Base-by-base conservation (phyloP, 2,113 vertebrate species). In the Eretmochelys imbricata region DNA sequence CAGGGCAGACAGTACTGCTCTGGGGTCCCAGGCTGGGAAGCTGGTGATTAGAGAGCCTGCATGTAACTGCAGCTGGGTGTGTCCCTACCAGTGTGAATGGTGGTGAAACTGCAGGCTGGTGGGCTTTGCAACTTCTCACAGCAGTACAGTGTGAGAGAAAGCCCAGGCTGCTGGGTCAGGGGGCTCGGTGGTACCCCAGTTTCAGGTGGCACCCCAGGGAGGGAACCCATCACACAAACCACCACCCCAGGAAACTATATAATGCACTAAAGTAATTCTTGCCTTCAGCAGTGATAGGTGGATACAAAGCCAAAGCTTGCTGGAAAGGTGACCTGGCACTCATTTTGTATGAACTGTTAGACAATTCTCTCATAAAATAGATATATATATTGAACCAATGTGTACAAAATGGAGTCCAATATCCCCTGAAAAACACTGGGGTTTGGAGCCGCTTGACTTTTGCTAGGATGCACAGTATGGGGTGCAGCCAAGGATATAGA, bases 261-360 rank as follows among this genome's bases (percentile, higher is more conserved):
- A 6, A 6, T 0, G 10, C 42, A 2, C 50, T 4, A 1, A 65
- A n/a, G 88, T 19, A 1, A 1, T 8, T 65, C 54, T n/a, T 7
- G 13, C 69, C 13, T 25, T 20, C 16, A 25, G 59, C 20, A 29
- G 35, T 1, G 8, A 3, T 1, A 27, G 8, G 17, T 8, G 5
- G 4, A 10, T 48, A 6, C 5, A 8, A 0, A 20, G 88, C 35
- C 2, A 57, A 46, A 2, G 7, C 38, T 29, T 24, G 38, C 11
- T 0, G 42, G 4, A 65, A 57, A 80, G 42, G 20, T 76, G 78
- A 50, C 27, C 55, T 1, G 2, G 25, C 10, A 24, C 24, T 27
- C 1, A 27, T 19, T 76, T 3, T 6, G 42, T 57, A 13, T 55
- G 42, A 46, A 10, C 2, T 69, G 31, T n/a, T 19, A 49, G 1